Conservation (phyloP, 2,888 invertebrate genomes). For the Noctuana brunneofusca region DNA sequence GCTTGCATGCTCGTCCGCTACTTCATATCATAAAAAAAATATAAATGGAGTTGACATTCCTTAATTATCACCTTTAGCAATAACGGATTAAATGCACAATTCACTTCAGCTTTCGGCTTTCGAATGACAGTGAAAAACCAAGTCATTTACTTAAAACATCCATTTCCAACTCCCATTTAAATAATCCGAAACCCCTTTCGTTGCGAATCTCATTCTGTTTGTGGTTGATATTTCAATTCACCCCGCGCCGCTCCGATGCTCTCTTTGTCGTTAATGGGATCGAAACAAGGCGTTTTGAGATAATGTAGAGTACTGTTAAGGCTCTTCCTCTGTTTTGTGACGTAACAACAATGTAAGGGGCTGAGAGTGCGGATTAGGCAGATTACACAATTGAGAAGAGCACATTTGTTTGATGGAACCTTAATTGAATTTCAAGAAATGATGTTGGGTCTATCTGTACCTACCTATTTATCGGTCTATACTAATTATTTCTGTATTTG, state of each 20-base stretch:
- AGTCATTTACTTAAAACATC: slow-evolving; percentile 5
- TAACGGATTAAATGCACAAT: not conserved
- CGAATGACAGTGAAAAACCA: not conserved
- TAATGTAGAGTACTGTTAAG: slow-evolving; percentile 8
- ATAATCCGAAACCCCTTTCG: slow-evolving; percentile 23
- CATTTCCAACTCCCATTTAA: slow-evolving; percentile 22
- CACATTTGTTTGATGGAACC: not conserved
- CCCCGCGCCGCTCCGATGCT: slow-evolving; percentile 55
- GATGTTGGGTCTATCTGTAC: too few relatives aligned
- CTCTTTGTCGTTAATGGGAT: slow-evolving; percentile 60
- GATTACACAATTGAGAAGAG: slow-evolving; percentile 2
- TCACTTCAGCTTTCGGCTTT: not conserved
- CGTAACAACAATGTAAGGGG: slow-evolving; percentile 16
- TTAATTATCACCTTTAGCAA: too few relatives aligned
- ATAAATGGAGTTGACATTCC: too few relatives aligned
- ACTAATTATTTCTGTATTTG: too few relatives aligned
- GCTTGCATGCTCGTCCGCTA: too few relatives aligned
- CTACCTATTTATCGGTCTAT: too few relatives aligned
- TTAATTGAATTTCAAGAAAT: too few relatives aligned
- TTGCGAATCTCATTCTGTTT: slow-evolving; percentile 27
- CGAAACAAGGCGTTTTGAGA: slow-evolving; percentile 35
- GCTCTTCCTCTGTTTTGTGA: slow-evolving; percentile 5
- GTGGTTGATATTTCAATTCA: slow-evolving; percentile 37
- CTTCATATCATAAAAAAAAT: too few relatives aligned
- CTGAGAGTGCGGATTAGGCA: slow-evolving; percentile 4